These are phyloP conservation scores for Aratinga solstitialis DNA, from an alignment of 2,797 vertebrate genomes.

Conservation along the genomic window DNA sequence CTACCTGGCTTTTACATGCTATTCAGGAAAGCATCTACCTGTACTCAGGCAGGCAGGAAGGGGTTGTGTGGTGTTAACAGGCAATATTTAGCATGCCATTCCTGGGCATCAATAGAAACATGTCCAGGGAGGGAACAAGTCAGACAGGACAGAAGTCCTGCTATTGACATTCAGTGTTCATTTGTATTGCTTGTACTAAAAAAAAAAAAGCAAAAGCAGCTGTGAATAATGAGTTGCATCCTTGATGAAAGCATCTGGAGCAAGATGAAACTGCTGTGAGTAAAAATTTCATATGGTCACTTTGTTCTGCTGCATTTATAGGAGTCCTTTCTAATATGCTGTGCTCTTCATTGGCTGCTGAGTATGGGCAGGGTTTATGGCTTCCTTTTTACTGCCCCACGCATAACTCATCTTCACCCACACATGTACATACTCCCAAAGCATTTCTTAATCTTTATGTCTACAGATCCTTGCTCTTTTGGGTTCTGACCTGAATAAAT, in stretches of 20 bases:
- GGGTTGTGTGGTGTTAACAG: background rate
- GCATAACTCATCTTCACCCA: background rate
- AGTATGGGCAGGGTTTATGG: background rate
- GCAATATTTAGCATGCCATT: background rate
- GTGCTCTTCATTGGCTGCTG: background rate
- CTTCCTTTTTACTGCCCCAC: background rate
- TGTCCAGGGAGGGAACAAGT: background rate
- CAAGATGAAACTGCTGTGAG: slow-evolving; percentile 16
- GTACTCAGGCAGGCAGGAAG: background rate
- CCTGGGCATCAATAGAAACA: background rate
- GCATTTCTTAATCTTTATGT: background rate
- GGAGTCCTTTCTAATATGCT: background rate
- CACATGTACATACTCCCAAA: background rate
- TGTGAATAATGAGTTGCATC: slow-evolving; percentile 26
- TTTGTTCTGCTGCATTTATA: slow-evolving; percentile 4
- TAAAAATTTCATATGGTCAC: background rate
- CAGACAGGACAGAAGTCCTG: background rate
- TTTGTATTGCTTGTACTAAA: background rate
- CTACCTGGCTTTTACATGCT: background rate
- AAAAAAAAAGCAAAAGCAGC: background rate
- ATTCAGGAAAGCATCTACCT: background rate
- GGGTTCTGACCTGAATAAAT: background rate
- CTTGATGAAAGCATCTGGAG: slow-evolving; percentile 4
- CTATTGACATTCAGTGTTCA: background rate
- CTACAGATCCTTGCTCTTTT: background rate